These are phyloP conservation scores for Trichonephila clavata DNA, from an alignment of 1,140 invertebrate genomes.

Conservation along the genomic window DNA sequence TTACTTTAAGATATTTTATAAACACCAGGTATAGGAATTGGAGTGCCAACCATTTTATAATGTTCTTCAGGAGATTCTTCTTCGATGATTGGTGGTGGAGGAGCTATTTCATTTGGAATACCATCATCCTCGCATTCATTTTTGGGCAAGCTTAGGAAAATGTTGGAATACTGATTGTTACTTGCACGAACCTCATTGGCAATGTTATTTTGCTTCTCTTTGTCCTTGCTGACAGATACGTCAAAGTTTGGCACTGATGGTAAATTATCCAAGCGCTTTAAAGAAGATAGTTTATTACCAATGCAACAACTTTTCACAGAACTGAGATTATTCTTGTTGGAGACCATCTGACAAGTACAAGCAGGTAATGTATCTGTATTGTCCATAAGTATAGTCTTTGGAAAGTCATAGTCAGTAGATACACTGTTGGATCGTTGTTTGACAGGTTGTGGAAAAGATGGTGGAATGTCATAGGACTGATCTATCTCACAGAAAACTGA, in stretches of 20 bases:
- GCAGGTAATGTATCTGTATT: conserved; percentile 39
- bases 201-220: background rate
- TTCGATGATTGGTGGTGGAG: conserved; percentile 56
- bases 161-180: conserved; percentile 61
- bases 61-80: conserved; percentile 61
- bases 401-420: conserved; percentile 61
- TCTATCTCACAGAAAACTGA: background rate
- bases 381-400: conserved; percentile 47
- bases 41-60: conserved; percentile 70
- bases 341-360: conserved; percentile 54
- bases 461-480: conserved; percentile 62
- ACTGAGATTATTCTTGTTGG: conserved; percentile 45
- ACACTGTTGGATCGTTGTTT: conserved; percentile 55
- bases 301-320: conserved; percentile 68
- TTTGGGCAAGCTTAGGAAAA: conserved; percentile 2
- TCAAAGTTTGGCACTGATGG: conserved; percentile 62
- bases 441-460: background rate
- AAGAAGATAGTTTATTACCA: conserved; percentile 44
- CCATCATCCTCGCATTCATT: background rate
- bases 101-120: conserved; percentile 70
- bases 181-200: conserved; percentile 10
- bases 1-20: conserved; percentile 23
- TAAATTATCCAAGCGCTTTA: conserved; percentile 10
- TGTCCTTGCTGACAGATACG: background rate
- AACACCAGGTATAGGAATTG: conserved; percentile 26